Percentiles rank a stretch among this genome's conserved stretches.
phyloP scores from a whole-genome alignment of 1,140 invertebrate genomes.

The Brachionus angularis region DNA sequence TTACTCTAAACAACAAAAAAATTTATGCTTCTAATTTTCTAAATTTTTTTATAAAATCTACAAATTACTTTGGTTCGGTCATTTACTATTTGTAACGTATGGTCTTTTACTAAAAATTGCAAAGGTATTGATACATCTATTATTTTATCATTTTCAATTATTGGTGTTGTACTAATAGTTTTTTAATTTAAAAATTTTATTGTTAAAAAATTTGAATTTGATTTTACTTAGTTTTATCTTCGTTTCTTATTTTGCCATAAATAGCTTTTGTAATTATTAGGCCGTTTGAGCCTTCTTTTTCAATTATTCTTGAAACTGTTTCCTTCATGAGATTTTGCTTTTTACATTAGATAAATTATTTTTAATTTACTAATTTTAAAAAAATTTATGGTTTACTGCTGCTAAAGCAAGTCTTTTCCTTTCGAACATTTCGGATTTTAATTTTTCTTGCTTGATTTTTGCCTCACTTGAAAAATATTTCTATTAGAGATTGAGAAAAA shows the following conservation, averaged over 20 bases:
- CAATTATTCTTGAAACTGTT: conserved; percentile 57
- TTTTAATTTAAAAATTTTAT: too few relatives aligned
- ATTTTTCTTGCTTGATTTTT: conserved; percentile 7
- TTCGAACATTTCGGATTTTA: not conserved
- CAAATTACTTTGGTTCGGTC: conserved; percentile 76
- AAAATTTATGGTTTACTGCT: conserved; percentile 31
- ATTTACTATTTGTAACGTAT: conserved; percentile 76
- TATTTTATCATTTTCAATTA: conserved; percentile 61
- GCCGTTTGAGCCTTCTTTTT: conserved; percentile 68
- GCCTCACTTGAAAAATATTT: conserved; percentile 7
- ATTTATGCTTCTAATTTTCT: too few relatives aligned
- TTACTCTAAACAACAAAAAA: conserved; percentile 69
- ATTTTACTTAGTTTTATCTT: conserved; percentile 18
- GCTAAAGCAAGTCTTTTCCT: conserved; percentile 34
- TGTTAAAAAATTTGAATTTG: too few relatives aligned
- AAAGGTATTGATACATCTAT: conserved; percentile 87
- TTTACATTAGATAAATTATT: conserved; percentile 25
- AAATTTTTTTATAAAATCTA: too few relatives aligned
- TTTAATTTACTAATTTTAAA: conserved; percentile 12
- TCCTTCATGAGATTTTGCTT: conserved; percentile 74
- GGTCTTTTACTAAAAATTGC: conserved; percentile 87
- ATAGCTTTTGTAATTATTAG: conserved; percentile 79
- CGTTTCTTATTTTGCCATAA: conserved; percentile 61
- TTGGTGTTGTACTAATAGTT: not conserved
- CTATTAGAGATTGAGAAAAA: not conserved